Base-by-base conservation (phyloP, 2,888 invertebrate species). In the Apotomis capreana region DNA sequence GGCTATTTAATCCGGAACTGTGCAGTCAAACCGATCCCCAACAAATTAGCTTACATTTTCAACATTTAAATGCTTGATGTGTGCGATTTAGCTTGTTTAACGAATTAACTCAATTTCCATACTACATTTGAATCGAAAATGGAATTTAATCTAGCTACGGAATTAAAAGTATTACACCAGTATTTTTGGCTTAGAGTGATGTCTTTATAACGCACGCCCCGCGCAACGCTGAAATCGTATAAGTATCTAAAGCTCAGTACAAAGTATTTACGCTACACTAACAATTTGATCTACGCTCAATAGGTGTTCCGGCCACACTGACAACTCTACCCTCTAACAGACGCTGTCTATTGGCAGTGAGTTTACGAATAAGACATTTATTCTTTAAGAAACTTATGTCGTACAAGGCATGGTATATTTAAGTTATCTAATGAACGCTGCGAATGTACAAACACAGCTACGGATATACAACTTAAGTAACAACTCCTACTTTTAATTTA, bases 171-270 rank as follows among this genome's bases (percentile, higher is more conserved):
- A 15, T 15, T 15, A 15, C 15, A 15, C 15, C 1, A 6, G 15
- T 26, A 9, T 15, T 6, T 4, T 36, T 9, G n/a, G 68, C 65
- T 46, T 13, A 59, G 57, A 46, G 46, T 49, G 10, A 49, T 67
- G 57, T 60, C 51, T 36, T 55, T n/a, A 60, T 26, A 54, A 12
- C 55, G 81, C 76, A 74, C 78, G 68, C 79, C 75, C 77, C 73
- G 9, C 78, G 76, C 78, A 80, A 40, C 71, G 51, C 59, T 52
- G 57, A 51, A 68, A 71, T 71, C 71, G 79, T 76, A 65, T 82
- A 81, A 80, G 83, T 83, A 75, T 83, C 88, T 89, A 90, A 89
- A 89, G 89, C 89, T 90, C 90, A 83, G 84, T 84, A 83, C 82
- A 83, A 81, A 79, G 82, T 74, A 61, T 68, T 54, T 83, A 81